These are phyloP conservation scores for Tenualosa ilisha DNA, from an alignment of 2,797 vertebrate genomes.

Conservation along the genomic window DNA sequence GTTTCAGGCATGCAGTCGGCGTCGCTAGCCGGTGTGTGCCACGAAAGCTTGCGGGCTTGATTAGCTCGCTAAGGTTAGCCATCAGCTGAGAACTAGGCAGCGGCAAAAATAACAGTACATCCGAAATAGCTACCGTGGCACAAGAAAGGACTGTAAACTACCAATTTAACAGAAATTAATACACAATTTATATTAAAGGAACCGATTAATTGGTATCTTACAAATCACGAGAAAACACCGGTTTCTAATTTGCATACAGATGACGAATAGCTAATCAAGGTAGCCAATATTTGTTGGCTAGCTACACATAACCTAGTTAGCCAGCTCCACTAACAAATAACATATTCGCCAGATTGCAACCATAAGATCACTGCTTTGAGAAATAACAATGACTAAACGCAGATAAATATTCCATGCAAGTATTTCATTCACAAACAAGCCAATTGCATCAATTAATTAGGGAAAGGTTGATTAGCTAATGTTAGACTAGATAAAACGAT, in stretches of 20 bases:
- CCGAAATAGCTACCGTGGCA: neutral
- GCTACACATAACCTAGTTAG: slow-evolving; percentile 4
- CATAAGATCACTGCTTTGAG: neutral
- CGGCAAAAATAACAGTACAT: neutral
- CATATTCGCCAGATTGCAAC: neutral
- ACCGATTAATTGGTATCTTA: neutral
- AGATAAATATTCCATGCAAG: too few species aligned
- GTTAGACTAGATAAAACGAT: neutral
- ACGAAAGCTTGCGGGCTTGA: slow-evolving; percentile 18
- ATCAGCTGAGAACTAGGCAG: neutral
- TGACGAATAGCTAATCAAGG: slow-evolving; percentile 20
- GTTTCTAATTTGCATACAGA: slow-evolving; percentile 15
- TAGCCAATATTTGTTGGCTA: neutral
- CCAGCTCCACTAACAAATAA: neutral
- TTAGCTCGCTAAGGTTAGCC: slow-evolving; percentile 23
- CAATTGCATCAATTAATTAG: neutral
- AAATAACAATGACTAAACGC: too few species aligned
- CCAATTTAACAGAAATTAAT: neutral
- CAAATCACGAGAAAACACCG: neutral
- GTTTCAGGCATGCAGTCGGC: neutral
- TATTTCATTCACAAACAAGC: neutral
- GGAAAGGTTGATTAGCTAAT: neutral
- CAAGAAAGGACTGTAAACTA: neutral
- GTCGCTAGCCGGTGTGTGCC: slow-evolving; percentile 20
- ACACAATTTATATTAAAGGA: neutral